Evolutionary conservation across 37 sponge, comb jelly and placozoan species (phyloP), one percentile per base, ranked within the genome.

Genomic region (Beroe ovata): DNA sequence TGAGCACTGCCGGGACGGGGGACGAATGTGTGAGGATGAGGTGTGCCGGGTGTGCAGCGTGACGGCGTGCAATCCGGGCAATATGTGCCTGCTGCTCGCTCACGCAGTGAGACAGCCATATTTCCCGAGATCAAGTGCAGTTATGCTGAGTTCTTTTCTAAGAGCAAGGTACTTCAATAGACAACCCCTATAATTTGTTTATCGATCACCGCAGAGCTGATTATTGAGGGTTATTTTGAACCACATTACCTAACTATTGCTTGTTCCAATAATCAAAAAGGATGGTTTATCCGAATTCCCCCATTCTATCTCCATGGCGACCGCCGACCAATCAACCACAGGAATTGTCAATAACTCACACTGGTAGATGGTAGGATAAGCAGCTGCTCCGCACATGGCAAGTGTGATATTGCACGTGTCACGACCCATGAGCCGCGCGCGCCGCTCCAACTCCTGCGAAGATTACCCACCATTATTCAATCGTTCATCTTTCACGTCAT

Each of bases 311-410:
- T n/a, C n/a, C n/a, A n/a, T n/a, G n/a, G n/a, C n/a, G n/a, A n/a
- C n/a, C n/a, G n/a, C n/a, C n/a, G n/a, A n/a, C n/a, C n/a, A n/a
- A n/a, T n/a, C n/a, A n/a, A n/a, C n/a, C n/a, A n/a, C 54, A 47
- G 11, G 54, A 47, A 47, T 11, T 16, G 20, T 62, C 63, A 4
- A 14, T 28, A 4, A 66, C 69, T 26, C 41, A 77, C 84, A 39
- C 54, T 77, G 84, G 84, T 42, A 77, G 41, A 77, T 77, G 84
- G 47, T 40, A 29, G 84, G 84, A 54, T 77, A 77, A 40, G 84
- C 84, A 14, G 84, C 84, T 42, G 84, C 84, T 26, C 84, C 84
- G 47, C 47, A 40, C 84, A 77, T 77, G 8, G 47, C 54, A 1
- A 77, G 47, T 0, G 84, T 42, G 16, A 77, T 77, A 25, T 42